Evolutionary conservation across 1,140 invertebrate genomes (phyloP).

Genomic region (Matsumurasca onukii): DNA sequence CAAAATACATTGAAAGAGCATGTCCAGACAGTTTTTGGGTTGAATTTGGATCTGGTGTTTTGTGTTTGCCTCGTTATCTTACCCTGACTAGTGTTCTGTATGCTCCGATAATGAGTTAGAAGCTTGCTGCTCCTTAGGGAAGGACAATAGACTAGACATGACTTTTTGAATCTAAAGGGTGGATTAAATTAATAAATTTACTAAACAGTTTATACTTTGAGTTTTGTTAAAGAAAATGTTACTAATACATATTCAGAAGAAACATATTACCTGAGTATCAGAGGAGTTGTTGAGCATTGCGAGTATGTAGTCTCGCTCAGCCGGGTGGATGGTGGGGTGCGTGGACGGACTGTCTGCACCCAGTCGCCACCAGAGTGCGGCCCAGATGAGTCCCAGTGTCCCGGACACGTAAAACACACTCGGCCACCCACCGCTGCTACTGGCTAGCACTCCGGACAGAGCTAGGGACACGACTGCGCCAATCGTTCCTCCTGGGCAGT

Average conservation of each 20-base stretch:
- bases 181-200: no score
- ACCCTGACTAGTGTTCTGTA: no score
- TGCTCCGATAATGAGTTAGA: no score
- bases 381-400: conserved; percentile 44
- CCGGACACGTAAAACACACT: conserved; percentile 51
- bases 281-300: conserved; percentile 49
- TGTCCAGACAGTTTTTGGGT: no score
- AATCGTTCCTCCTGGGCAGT: conserved; percentile 42
- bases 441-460: conserved; percentile 56
- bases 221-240: conserved; percentile 4
- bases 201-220: not conserved
- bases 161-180: no score
- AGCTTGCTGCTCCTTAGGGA: no score
- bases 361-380: conserved; percentile 43
- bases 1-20: no score
- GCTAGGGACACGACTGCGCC: conserved; percentile 57
- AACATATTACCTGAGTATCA: conserved; percentile 9
- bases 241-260: not conserved
- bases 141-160: no score
- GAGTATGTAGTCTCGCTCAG: conserved; percentile 53
- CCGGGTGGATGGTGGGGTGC: conserved; percentile 46
- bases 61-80: no score
- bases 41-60: no score
- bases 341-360: conserved; percentile 53
- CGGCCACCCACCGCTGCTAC: conserved; percentile 33